phyloP scores from a whole-genome alignment of 2,797 vertebrate species.

The Scyliorhinus canicula region DNA sequence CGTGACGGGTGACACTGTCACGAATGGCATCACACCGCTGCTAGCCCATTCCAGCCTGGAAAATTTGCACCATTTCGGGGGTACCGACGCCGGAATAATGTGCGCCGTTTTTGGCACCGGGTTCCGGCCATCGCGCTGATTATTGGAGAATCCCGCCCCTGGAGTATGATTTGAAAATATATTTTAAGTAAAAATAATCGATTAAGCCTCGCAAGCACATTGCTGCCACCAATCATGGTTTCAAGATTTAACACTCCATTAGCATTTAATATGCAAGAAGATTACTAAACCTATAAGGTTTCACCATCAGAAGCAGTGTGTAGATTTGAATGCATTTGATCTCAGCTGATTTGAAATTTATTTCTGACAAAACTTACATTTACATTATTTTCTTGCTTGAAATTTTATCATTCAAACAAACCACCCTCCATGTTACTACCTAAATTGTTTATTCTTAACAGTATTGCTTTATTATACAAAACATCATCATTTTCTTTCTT shows the following conservation, averaged over 20 bases:
- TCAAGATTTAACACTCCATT: background rate
- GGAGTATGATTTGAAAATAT: background rate
- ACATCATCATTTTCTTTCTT: background rate
- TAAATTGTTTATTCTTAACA: background rate
- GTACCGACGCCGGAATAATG: too few relatives aligned
- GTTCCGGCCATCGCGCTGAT: too few relatives aligned
- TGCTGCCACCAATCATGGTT: background rate
- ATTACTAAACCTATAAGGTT: background rate
- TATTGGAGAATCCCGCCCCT: too few relatives aligned
- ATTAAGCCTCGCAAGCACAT: background rate
- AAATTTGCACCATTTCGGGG: too few relatives aligned
- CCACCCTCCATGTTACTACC: background rate
- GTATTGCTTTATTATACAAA: too few relatives aligned
- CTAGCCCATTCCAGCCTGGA: too few relatives aligned
- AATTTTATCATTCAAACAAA: background rate
- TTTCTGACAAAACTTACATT: background rate
- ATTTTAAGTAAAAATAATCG: background rate
- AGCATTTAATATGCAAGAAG: background rate
- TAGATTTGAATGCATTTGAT: background rate
- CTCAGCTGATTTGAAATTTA: background rate
- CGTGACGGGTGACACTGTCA: too few relatives aligned
- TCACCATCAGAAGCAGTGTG: background rate
- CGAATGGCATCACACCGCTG: too few relatives aligned
- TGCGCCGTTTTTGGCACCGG: too few relatives aligned
- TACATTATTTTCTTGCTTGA: background rate